Evolutionary conservation across 2,113 vertebrate genomes (phyloP), one percentile per base, ranked within the genome.

Genomic region (Phyllostomus hastatus): DNA sequence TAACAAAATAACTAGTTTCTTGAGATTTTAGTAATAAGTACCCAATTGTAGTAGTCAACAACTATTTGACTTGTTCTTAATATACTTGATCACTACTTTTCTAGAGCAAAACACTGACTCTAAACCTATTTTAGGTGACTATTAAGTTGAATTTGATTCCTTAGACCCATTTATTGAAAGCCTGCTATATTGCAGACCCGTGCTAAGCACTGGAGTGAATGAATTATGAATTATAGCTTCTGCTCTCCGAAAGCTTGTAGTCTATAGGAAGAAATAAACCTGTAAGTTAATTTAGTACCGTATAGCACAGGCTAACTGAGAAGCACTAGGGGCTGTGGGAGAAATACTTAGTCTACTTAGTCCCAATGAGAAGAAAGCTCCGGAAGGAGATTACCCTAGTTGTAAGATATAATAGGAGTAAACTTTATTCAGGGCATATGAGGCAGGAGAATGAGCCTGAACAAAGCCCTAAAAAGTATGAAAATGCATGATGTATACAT

Each of bases 81-180:
- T 52, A 41, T 6, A 38, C 11, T 46, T 28, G 41, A 59, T 24
- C 10, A 80, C 91, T 93, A 64, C 41, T 61, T 88, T 93, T 14
- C 61, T 87, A 81, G 22, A 82, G 5, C 1, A 93, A 50, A 15
- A 41, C 10, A 24, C 3, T 86, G n/a, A 95, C 24, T 78, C 41
- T 81, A 79, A 85, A 88, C 43, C 43, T 89, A 95, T 93, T 85
- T 94, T 52, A 91, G 73, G 14, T 81, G 54, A 81, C 2, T 66
- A 0, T 69, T 61, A 88, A 81, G 16, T 50, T 91, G 6, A 20
- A 2, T 54, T 95, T 90, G 66, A 94, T 43, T 90, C 52, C 67
- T 78, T 31, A 92, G 48, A 22, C 22, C 57, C 16, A 41, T 61
- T 84, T 89, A 59, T 43, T 88, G 43, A 72, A 22, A 72, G 41